These are phyloP conservation scores for Pyrocephalus nanus DNA, from an alignment of 2,797 vertebrate species.

Conservation along the genomic window DNA sequence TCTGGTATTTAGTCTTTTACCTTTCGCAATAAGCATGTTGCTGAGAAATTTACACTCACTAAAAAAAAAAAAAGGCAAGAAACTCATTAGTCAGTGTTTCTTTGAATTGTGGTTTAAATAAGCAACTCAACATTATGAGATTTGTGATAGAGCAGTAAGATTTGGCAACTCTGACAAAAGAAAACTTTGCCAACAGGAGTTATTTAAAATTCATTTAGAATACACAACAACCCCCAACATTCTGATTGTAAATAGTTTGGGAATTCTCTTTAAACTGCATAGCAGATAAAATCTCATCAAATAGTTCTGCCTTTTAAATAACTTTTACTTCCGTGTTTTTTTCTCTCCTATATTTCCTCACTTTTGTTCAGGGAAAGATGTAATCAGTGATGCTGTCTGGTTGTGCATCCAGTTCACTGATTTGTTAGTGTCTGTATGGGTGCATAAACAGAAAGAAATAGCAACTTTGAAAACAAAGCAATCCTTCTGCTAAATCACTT, in stretches of 20 bases:
- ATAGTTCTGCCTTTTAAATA: constrained; percentile 15
- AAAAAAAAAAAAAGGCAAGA: neutral
- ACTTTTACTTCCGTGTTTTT: neutral
- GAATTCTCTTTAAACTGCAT: constrained; percentile 1
- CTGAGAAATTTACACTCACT: neutral
- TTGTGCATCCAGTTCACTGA: constrained; percentile 58
- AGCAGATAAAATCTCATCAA: constrained; percentile 32
- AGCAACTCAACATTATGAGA: neutral
- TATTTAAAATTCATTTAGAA: constrained; percentile 22
- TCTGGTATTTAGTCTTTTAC: neutral
- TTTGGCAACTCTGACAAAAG: neutral
- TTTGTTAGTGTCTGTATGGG: constrained; percentile 1
- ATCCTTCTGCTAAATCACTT: neutral
- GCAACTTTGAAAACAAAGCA: constrained; percentile 16
- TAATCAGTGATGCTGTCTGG: neutral
- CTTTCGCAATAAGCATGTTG: neutral
- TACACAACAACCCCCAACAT: neutral
- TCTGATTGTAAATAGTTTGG: neutral
- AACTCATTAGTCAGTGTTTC: neutral
- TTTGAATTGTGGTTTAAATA: constrained; percentile 8
- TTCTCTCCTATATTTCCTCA: neutral
- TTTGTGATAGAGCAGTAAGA: neutral
- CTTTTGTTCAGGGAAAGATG: constrained; percentile 22
- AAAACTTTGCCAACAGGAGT: neutral
- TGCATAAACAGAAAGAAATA: constrained; percentile 39